Conservation (phyloP, 2,888 invertebrate species). For the Crepidodera aurea region DNA sequence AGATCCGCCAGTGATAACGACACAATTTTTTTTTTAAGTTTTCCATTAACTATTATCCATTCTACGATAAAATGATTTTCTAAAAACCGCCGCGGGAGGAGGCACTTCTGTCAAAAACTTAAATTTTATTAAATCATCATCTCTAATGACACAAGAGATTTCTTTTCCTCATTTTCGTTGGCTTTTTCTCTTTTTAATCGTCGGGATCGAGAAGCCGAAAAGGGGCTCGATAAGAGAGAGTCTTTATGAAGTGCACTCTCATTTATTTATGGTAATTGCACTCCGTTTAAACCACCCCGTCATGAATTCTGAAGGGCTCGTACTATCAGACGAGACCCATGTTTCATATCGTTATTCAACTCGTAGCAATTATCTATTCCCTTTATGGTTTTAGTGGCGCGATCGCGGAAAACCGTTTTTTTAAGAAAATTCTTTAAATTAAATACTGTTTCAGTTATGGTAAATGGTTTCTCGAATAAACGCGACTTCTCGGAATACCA, state of each 20-base stretch:
- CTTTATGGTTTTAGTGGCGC: constrained; percentile 14
- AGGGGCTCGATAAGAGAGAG: constrained; percentile 23
- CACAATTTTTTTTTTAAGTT: too few relatives aligned
- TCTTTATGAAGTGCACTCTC: constrained; percentile 56
- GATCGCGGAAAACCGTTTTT: not conserved
- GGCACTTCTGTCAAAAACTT: constrained; percentile 3
- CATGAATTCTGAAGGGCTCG: constrained; percentile 39
- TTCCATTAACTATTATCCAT: too few relatives aligned
- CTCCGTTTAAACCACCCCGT: constrained; percentile 47
- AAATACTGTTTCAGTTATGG: too few relatives aligned
- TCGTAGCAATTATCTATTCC: constrained; percentile 39
- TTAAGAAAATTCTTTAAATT: too few relatives aligned
- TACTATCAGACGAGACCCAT: constrained; percentile 12
- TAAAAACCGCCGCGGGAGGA: not conserved
- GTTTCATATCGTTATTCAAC: constrained; percentile 41
- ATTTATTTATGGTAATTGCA: constrained; percentile 62
- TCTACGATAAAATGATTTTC: not conserved
- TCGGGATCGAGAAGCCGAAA: constrained; percentile 37
- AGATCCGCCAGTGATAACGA: too few relatives aligned
- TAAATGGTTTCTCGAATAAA: too few relatives aligned
- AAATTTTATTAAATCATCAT: constrained; percentile 23
- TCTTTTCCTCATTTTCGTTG: constrained; percentile 28
- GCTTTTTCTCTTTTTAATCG: constrained; percentile 31
- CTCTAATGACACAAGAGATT: constrained; percentile 13
- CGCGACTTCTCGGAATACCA: too few relatives aligned